Conservation (phyloP, 1,140 invertebrate genomes). For the Eriocheir sinensis region DNA sequence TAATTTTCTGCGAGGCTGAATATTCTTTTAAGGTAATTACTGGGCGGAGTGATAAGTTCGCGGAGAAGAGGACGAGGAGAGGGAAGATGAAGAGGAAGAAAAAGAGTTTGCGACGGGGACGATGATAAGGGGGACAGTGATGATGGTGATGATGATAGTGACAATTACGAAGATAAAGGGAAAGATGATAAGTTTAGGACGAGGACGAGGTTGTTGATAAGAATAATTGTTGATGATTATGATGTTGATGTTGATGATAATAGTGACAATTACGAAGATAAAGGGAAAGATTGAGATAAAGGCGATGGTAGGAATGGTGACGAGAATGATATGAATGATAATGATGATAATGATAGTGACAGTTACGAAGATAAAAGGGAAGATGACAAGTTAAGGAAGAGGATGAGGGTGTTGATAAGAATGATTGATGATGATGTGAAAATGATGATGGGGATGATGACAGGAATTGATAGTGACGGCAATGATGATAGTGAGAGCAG, state of each 20-base stretch:
- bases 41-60: neutral
- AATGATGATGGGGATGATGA: neutral
- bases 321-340: neutral
- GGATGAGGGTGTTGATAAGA: too few relatives aligned
- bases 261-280: neutral
- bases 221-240: neutral
- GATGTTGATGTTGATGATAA: neutral
- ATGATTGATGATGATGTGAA: neutral
- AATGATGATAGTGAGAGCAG: too few relatives aligned
- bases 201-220: too few relatives aligned
- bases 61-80: neutral
- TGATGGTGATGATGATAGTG: neutral
- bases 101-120: too few relatives aligned
- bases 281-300: too few relatives aligned
- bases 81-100: neutral
- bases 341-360: neutral
- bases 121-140: neutral
- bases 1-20: neutral
- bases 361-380: neutral
- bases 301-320: neutral
- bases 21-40: neutral
- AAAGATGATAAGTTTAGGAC: too few relatives aligned
- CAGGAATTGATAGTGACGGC: too few relatives aligned
- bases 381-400: too few relatives aligned
- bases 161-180: too few relatives aligned